Base-by-base conservation (phyloP, 1,140 invertebrate genomes). In the Procambarus virginalis region DNA sequence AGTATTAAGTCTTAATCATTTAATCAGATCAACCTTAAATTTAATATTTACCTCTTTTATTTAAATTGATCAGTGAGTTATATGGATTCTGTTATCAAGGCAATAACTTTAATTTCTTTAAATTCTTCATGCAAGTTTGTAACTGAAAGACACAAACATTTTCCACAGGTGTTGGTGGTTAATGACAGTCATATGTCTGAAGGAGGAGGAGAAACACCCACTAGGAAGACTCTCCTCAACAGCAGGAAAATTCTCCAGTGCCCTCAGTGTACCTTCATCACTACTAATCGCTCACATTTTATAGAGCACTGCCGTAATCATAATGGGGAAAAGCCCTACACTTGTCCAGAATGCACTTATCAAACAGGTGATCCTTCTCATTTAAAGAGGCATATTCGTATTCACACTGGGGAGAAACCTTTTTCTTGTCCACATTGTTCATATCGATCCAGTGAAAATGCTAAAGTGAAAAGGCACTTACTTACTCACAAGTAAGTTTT, bases 321-420 rank as follows among this genome's bases (percentile, higher is more conserved):
- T 51, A 79, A 80, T 60, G 86, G 78, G 22, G 78, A 80, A 51
- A 80, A 88, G 78, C 86, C 86, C 17, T 88, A 45, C 49, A 51
- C 49, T n/a, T 89, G 87, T 48, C 86, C 78, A 17, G 78, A 88
- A 51, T 88, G 86, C 45, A 46, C 80, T 46, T 88, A 88, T 76
- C 64, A 75, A n/a, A 82, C 86, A 12, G 51, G 45, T 58, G 70
- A 88, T 75, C 78, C 64, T n/a, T 80, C 64, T 20, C 78, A 82
- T 34, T 46, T 88, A 51, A 82, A 88, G 51, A 46, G 68, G 64
- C 87, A 89, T 70, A 76, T 89, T 5, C 51, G 87, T 12, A 84
- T 81, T 49, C 87, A 89, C 45, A 89, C 87, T n/a, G 87, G 87
- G 58, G 87, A 89, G 58, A 89, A 89, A 46, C 80, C 80, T 12